These are phyloP conservation scores for Eupithecia subumbrata DNA, from an alignment of 2,888 invertebrate genomes.

Conservation along the genomic window DNA sequence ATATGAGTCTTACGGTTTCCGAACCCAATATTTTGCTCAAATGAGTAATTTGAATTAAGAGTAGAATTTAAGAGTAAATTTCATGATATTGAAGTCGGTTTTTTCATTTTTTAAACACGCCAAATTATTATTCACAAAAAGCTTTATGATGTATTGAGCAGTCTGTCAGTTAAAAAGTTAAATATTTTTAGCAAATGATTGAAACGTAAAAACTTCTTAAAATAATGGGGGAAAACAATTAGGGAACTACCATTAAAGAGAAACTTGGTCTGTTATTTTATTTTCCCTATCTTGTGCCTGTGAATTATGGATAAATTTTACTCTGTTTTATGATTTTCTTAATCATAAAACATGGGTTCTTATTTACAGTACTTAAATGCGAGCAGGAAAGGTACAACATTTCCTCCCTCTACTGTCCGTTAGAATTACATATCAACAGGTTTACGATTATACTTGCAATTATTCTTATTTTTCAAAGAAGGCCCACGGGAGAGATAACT, in stretches of 20 bases:
- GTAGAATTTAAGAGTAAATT: no score
- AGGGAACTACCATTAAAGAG: conserved; percentile 64
- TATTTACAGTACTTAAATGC: background rate
- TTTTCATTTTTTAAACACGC: no score
- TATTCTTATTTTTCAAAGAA: background rate
- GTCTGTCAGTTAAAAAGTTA: background rate
- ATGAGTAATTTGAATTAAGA: no score
- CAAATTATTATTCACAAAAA: no score
- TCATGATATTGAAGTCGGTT: no score
- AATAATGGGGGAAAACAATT: conserved; percentile 65
- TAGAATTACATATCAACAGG: no score
- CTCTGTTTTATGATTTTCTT: conserved; percentile 29
- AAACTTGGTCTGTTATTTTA: conserved; percentile 69
- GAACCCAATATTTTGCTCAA: background rate
- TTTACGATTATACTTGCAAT: no score
- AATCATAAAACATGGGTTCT: background rate
- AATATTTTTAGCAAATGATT: background rate
- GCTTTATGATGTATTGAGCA: background rate
- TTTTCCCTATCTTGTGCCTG: conserved; percentile 60
- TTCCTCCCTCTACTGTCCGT: no score
- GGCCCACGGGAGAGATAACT: background rate
- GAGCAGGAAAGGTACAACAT: no score
- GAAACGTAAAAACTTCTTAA: conserved; percentile 39
- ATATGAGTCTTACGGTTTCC: no score
- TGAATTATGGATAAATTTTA: conserved; percentile 61